Conservation (phyloP, 2,113 vertebrate species). For the Ailuropoda melanoleuca region DNA sequence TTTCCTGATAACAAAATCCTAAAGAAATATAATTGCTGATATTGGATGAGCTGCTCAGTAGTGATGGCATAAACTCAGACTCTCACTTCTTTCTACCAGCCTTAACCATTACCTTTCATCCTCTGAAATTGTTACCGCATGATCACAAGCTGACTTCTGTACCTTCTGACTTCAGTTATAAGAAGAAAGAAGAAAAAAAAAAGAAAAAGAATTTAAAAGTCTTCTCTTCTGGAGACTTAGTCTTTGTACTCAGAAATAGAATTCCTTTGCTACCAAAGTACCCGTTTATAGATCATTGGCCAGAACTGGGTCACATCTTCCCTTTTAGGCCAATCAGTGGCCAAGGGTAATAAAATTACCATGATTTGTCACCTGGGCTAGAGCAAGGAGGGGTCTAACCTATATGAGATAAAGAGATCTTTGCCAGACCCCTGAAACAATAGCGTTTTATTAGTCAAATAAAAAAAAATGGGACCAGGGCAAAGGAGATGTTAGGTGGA, state of each 20-base stretch:
- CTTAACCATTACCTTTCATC: neutral
- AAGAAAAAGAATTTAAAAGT: neutral
- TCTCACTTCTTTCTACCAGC: neutral
- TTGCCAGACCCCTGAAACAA: neutral
- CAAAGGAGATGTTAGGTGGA: neutral
- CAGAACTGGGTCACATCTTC: neutral
- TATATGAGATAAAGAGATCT: neutral
- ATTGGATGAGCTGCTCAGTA: neutral
- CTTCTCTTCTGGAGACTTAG: neutral
- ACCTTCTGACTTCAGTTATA: slow-evolving; percentile 18
- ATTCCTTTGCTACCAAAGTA: neutral
- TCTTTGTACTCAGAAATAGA: slow-evolving; percentile 30
- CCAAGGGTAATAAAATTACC: neutral
- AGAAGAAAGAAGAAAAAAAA: neutral
- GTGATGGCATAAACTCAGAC: neutral
- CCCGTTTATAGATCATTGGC: neutral
- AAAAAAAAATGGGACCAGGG: neutral
- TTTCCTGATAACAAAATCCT: neutral
- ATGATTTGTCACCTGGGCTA: neutral
- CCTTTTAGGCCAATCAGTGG: neutral
- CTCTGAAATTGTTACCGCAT: neutral
- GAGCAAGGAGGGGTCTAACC: neutral
- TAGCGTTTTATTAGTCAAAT: neutral
- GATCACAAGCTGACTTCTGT: neutral
- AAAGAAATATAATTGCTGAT: neutral